Conservation (phyloP, 2,797 vertebrate genomes). For the Vespertilio murinus region DNA sequence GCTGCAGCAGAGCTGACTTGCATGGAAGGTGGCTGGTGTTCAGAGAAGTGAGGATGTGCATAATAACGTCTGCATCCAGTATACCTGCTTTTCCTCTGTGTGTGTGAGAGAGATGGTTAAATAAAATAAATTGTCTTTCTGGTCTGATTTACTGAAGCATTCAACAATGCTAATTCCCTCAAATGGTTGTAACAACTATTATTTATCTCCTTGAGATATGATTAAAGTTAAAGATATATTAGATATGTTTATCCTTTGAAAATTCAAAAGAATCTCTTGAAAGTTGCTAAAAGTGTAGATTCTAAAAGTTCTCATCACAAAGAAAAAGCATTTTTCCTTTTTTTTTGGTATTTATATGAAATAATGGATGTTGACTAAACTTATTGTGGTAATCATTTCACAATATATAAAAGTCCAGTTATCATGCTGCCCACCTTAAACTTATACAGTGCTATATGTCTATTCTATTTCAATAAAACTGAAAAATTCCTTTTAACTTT, state of each 20-base stretch:
- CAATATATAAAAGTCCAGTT: neutral
- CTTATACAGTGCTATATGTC: neutral
- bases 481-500: neutral
- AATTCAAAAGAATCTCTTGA: neutral
- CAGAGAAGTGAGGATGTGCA: neutral
- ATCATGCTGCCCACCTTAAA: neutral
- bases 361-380: neutral
- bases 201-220: neutral
- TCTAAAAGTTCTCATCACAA: neutral
- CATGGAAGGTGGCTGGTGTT: no score
- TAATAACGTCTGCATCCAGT: neutral
- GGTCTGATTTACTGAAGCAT: neutral
- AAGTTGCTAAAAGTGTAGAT: neutral
- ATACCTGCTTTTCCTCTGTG: neutral
- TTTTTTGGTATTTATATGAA: neutral
- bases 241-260: neutral
- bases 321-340: neutral
- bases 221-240: neutral
- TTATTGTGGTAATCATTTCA: neutral
- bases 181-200: neutral
- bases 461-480: neutral
- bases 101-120: neutral
- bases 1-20: neutral
- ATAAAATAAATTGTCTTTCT: neutral
- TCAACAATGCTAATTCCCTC: neutral